Evolutionary conservation across 2,888 invertebrate species (phyloP).

Genomic region (Fragum sueziense): DNA sequence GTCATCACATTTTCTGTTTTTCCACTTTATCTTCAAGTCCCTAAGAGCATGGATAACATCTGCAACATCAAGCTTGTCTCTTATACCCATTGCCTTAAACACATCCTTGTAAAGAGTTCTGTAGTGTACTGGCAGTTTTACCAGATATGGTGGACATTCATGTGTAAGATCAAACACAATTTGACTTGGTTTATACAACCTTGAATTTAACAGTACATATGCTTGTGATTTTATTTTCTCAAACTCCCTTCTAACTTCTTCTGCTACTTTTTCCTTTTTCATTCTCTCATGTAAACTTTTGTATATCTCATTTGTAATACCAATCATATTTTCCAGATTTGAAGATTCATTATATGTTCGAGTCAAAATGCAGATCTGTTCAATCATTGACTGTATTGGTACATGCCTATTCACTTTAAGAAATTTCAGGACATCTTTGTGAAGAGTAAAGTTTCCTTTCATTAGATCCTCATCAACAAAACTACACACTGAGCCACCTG

Average conservation of each 20-base stretch:
- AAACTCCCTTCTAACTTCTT: background rate
- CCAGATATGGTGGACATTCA: slow-evolving; percentile 25
- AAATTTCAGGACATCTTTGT: background rate
- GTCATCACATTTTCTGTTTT: slow-evolving; percentile 6
- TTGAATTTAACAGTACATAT: slow-evolving; percentile 8
- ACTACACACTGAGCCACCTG: slow-evolving; percentile 33
- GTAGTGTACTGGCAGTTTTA: background rate
- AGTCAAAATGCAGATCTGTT: slow-evolving; percentile 9
- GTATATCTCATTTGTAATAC: background rate
- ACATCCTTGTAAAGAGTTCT: background rate
- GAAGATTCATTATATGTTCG: slow-evolving; percentile 12
- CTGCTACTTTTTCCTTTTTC: background rate
- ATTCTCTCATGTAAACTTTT: background rate
- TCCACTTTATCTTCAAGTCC: background rate
- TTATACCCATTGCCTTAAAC: slow-evolving; percentile 28
- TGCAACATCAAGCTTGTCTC: background rate
- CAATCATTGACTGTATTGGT: slow-evolving; percentile 1
- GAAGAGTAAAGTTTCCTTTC: background rate
- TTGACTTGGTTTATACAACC: background rate
- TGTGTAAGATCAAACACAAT: slow-evolving; percentile 24
- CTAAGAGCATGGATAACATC: slow-evolving; percentile 18
- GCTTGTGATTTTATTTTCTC: background rate
- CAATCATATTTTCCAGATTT: background rate
- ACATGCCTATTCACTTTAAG: background rate
- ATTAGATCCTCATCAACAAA: slow-evolving; percentile 37